phyloP scores from a whole-genome alignment of 2,888 invertebrate species.

The Tenthredo amoena region DNA sequence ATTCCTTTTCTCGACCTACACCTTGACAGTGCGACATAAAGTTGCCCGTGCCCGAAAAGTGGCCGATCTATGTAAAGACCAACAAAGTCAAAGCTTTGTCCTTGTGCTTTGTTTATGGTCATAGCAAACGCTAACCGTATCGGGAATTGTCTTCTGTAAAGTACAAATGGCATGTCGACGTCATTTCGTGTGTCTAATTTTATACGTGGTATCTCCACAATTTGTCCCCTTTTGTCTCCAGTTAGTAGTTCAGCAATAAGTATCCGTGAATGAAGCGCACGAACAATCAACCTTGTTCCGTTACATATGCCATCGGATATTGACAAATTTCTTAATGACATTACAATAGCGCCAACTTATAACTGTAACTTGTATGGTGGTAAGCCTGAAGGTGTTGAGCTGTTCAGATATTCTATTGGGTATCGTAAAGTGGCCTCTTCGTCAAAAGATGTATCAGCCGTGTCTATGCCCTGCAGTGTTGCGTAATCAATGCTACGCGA shows the following conservation, averaged over 20 bases:
- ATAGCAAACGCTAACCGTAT: constrained; percentile 4
- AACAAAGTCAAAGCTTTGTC: neutral
- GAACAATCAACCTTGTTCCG: constrained; percentile 49
- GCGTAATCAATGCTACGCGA: too few species aligned
- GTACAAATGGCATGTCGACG: neutral
- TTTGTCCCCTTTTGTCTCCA: neutral
- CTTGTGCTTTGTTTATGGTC: neutral
- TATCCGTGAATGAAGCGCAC: neutral
- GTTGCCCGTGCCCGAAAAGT: neutral
- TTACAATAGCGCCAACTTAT: constrained; percentile 60
- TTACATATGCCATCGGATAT: constrained; percentile 60
- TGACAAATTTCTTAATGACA: constrained; percentile 62
- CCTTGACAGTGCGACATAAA: neutral
- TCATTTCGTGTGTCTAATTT: neutral
- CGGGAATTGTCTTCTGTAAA: neutral
- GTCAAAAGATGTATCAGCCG: too few species aligned
- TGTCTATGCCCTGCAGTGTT: too few species aligned
- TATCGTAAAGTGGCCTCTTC: too few species aligned
- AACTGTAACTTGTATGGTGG: constrained; percentile 61
- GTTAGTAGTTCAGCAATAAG: neutral
- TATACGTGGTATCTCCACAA: constrained; percentile 6
- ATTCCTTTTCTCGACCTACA: neutral
- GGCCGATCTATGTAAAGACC: neutral
- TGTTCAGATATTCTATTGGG: too few species aligned
- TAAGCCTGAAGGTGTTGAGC: constrained; percentile 55